These are phyloP conservation scores for Pterobdella sp. DNA, from an alignment of 2,888 invertebrate species.

Conservation along the genomic window DNA sequence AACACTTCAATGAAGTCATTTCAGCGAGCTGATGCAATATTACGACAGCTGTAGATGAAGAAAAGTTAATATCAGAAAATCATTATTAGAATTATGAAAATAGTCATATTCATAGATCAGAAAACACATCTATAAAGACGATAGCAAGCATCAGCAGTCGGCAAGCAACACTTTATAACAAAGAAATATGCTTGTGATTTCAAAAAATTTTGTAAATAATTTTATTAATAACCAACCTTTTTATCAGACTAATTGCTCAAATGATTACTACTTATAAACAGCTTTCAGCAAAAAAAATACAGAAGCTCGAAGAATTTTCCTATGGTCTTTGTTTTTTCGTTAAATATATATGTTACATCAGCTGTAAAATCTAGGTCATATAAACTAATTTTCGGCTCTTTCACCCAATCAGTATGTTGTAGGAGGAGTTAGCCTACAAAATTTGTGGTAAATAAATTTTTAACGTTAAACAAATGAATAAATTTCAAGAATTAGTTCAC, in stretches of 20 bases:
- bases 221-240: no score
- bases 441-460: constrained; percentile 6
- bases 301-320: neutral
- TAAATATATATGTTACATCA: constrained; percentile 11
- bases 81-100: no score
- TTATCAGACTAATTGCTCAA: no score
- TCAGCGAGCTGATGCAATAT: no score
- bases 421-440: constrained; percentile 1
- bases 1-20: no score
- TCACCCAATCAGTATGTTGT: neutral
- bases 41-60: no score
- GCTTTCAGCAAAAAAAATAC: neutral
- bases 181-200: neutral
- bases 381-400: neutral
- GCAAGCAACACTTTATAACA: no score
- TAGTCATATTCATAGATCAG: no score
- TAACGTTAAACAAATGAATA: neutral
- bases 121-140: no score
- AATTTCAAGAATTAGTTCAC: neutral
- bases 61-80: no score
- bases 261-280: neutral
- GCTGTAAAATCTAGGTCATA: constrained; percentile 14
- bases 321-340: constrained; percentile 5
- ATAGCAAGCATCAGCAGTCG: no score
- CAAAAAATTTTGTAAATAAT: neutral